Base-by-base conservation (phyloP, 2,797 vertebrate genomes). In the Babyrousa celebensis region DNA sequence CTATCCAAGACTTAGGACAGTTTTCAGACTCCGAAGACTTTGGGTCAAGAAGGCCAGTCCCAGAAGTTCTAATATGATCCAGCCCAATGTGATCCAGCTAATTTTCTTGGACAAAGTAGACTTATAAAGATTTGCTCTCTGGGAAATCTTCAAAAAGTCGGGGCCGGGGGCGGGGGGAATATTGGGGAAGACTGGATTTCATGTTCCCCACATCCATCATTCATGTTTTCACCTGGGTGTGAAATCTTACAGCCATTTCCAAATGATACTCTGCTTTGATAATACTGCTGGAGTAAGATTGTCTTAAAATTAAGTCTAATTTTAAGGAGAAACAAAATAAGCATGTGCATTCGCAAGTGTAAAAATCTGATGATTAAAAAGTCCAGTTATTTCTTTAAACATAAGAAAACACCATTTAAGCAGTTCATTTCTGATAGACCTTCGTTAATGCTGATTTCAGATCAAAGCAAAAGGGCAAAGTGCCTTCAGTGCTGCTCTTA, bases 391-490 rank as follows among this genome's bases (percentile, higher is more conserved):
- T 96, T 90, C 72, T 86, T 70, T 60, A 92, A 92, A 32, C 63
- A 5, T 36, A 72, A 72, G 67, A 70, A 96, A 95, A 75, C 25
- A 27, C 82, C 18, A 68, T 95, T 77, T 80, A 80, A 95, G 62
- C 27, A 85, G n/a, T 88, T 94, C 25, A 17, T 97, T 93, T 92
- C 94, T 68, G 63, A 48, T 78, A 40, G 54, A 74, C 88, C 29
- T 83, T 63, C 17, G 29, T 60, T 82, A 82, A 25, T 94, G 90
- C 72, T 92, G 90, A 89, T 87, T 92, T 96, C 54, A 79, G 85
- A 94, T 94, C 68, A 95, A 96, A 95, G 86, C 60, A 88, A 95
- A 79, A 52, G 85, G 70, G 36, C 27, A 15, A 92, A 93, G 63
- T 86, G 52, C 78, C 89, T 95, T 96, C 52, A 79, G 74, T 43